Conservation (phyloP, 2,888 invertebrate genomes). For the Blera fallax region DNA sequence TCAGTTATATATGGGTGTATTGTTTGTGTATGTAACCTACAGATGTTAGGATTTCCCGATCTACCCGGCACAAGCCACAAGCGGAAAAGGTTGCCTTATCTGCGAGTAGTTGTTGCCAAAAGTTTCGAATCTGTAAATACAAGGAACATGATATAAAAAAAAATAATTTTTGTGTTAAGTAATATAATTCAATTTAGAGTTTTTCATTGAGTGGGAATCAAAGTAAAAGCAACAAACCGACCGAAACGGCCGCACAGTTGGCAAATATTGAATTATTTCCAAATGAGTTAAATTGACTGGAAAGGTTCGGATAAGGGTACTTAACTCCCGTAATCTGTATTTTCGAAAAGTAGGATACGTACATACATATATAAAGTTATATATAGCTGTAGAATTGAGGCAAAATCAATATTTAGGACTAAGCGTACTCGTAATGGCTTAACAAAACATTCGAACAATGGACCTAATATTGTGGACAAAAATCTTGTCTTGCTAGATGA, state of each 20-base stretch:
- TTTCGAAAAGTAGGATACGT: slow-evolving; percentile 38
- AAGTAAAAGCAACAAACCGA: slow-evolving; percentile 57
- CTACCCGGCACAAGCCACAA: slow-evolving; percentile 83
- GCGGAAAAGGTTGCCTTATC: slow-evolving; percentile 82
- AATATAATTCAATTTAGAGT: slow-evolving; percentile 65
- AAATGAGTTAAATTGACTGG: slow-evolving; percentile 69
- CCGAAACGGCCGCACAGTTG: slow-evolving; percentile 45
- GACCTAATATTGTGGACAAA: neutral
- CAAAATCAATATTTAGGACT: slow-evolving; percentile 34
- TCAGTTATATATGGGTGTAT: neutral
- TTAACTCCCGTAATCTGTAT: slow-evolving; percentile 52
- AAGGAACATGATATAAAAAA: neutral
- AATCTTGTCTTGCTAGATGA: neutral
- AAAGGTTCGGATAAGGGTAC: slow-evolving; percentile 69
- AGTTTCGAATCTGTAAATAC: slow-evolving; percentile 77
- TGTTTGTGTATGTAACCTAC: slow-evolving; percentile 77
- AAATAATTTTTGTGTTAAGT: neutral
- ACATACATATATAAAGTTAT: slow-evolving; percentile 34
- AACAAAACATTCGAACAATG: neutral
- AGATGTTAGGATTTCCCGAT: slow-evolving; percentile 83
- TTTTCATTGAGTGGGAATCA: slow-evolving; percentile 46
- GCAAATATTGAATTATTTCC: slow-evolving; percentile 54
- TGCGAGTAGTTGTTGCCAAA: slow-evolving; percentile 81
- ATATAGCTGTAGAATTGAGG: slow-evolving; percentile 2
- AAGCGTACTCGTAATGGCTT: neutral